Evolutionary conservation across 2,888 invertebrate species (phyloP).

Genomic region (Eutolmus rufibarbis): DNA sequence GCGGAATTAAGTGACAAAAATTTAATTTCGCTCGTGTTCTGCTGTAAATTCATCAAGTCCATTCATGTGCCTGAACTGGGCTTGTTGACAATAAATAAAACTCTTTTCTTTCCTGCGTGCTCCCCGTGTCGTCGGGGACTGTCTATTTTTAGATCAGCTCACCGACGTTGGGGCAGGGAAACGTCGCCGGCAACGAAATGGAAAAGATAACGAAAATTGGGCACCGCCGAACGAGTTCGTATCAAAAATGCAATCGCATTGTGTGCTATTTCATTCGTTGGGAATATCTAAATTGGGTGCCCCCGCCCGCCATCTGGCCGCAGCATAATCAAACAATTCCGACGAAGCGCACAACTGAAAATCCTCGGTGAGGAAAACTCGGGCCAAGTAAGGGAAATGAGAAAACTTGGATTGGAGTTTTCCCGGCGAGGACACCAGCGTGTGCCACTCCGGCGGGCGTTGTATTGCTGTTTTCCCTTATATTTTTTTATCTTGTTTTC

Average conservation of each 20-base stretch:
- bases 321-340: slow-evolving; percentile 27
- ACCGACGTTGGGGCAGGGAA: not conserved
- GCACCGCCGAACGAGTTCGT: slow-evolving; percentile 10
- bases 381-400: not conserved
- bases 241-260: slow-evolving; percentile 38
- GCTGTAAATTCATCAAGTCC: not conserved
- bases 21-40: not conserved
- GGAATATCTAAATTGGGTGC: slow-evolving; percentile 22
- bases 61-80: not conserved
- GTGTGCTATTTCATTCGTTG: not conserved
- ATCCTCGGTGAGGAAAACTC: slow-evolving; percentile 12
- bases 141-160: not conserved
- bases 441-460: not conserved
- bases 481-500: slow-evolving; percentile 23
- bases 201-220: slow-evolving; percentile 19
- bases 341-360: not conserved
- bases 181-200: not conserved
- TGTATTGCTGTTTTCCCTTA: not conserved
- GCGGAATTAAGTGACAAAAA: slow-evolving; percentile 12
- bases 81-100: slow-evolving; percentile 18
- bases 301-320: not conserved
- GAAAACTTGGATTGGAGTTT: slow-evolving; percentile 38
- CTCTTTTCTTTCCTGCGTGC: not conserved
- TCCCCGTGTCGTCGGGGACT: not conserved
- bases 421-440: not conserved